These are phyloP conservation scores for Palythoa heliodiscus DNA, from an alignment of 92 coral and sea anemone species.

Conservation along the genomic window DNA sequence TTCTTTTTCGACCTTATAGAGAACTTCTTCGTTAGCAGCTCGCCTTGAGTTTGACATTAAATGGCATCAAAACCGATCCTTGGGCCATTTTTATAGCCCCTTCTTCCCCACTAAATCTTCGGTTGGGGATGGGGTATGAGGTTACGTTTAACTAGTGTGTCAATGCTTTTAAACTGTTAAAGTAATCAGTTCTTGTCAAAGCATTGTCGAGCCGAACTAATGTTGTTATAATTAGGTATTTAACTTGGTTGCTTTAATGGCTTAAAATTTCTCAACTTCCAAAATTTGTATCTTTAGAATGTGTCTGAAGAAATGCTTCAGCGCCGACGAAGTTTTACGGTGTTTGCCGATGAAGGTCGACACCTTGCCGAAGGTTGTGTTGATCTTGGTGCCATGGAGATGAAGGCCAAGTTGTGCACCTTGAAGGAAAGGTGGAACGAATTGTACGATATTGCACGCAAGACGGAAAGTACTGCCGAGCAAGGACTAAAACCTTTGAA, in stretches of 20 bases:
- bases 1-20: no score
- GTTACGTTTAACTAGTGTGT: no score
- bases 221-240: not conserved
- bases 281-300: conserved; percentile 49
- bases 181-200: no score
- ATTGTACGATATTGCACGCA: conserved; percentile 81
- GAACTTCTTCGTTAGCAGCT: no score
- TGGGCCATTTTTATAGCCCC: no score
- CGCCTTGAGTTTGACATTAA: no score
- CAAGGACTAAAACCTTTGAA: conserved; percentile 86
- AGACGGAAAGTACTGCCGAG: conserved; percentile 82
- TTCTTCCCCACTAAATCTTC: no score
- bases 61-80: no score
- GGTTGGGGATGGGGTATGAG: no score
- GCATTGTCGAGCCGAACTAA: not conserved
- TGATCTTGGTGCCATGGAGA: conserved; percentile 88
- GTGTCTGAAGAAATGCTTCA: conserved; percentile 85
- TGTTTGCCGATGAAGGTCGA: conserved; percentile 90
- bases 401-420: conserved; percentile 85
- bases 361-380: conserved; percentile 83
- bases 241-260: not conserved
- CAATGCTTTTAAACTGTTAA: no score
- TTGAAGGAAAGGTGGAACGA: conserved; percentile 95
- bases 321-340: conserved; percentile 88
- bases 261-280: not conserved